Evolutionary conservation across 2,797 vertebrate genomes (phyloP).

Genomic region (Rhinogobio ventralis): DNA sequence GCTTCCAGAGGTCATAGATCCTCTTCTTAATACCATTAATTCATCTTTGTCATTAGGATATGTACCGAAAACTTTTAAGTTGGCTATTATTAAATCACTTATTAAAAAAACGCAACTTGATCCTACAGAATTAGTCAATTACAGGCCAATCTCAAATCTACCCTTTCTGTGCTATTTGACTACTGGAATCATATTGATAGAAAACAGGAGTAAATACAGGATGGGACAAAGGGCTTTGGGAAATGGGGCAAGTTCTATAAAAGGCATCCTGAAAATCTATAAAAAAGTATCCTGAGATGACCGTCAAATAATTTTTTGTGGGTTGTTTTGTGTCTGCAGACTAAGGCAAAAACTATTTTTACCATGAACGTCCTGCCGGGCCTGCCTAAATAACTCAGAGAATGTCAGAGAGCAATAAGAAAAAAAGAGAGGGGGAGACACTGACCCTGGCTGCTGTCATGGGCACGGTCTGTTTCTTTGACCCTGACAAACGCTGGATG

Average conservation of each 20-base stretch:
- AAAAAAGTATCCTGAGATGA: background rate
- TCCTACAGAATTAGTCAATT: no score
- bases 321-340: constrained; percentile 23
- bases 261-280: no score
- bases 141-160: no score
- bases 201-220: background rate
- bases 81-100: no score
- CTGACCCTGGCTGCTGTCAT: constrained; percentile 45
- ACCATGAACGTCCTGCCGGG: background rate
- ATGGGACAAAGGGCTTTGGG: background rate
- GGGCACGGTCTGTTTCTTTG: constrained; percentile 48
- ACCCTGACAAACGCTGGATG: constrained; percentile 48
- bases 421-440: background rate
- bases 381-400: background rate
- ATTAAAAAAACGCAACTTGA: no score
- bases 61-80: no score
- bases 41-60: no score
- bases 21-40: no score
- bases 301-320: background rate
- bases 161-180: no score
- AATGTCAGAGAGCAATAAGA: constrained; percentile 35
- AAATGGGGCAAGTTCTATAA: background rate
- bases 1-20: no score
- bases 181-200: background rate
- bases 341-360: constrained; percentile 13